A percentile compares a stretch with the other conserved stretches of the same genome.
Conservation (phyloP, 2,797 vertebrate species). For the Parauchenoglanis ngamensis region DNA sequence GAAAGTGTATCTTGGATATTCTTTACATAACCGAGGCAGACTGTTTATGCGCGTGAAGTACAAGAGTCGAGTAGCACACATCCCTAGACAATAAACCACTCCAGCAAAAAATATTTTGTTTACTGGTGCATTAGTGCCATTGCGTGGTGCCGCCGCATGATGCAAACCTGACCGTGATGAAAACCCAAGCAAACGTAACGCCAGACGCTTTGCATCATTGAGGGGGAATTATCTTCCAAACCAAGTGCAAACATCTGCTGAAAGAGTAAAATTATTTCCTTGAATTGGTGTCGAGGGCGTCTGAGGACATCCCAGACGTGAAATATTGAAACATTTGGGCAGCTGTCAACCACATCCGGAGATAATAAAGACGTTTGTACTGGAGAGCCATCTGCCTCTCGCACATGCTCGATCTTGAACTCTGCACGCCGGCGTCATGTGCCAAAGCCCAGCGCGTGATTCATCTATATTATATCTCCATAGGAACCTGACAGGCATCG, state of each 20-base stretch:
- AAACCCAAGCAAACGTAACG: not conserved
- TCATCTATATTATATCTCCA: constrained; percentile 51
- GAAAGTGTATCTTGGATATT: not conserved
- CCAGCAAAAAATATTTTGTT: too few relatives aligned
- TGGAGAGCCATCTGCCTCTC: constrained; percentile 46
- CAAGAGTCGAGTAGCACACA: not conserved
- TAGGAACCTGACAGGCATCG: constrained; percentile 40
- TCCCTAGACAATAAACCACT: not conserved
- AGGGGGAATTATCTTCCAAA: not conserved
- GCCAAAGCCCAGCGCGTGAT: constrained; percentile 34
- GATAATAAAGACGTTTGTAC: constrained; percentile 49
- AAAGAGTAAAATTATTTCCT: constrained; percentile 1
- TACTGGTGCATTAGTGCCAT: not conserved
- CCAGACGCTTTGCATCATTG: not conserved
- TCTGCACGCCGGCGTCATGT: constrained; percentile 25
- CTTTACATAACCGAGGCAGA: not conserved
- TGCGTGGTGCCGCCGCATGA: not conserved
- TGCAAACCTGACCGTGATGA: not conserved
- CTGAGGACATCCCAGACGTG: constrained; percentile 11
- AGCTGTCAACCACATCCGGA: constrained; percentile 41
- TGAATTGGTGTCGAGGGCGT: not conserved
- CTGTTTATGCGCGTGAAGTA: not conserved
- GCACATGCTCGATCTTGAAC: constrained; percentile 46
- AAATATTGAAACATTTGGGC: constrained; percentile 42
- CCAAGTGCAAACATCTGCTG: constrained; percentile 25